Evolutionary conservation across 2,888 invertebrate genomes (phyloP), one percentile per base, ranked within the genome.

Genomic region (Caenorhabditis afra): DNA sequence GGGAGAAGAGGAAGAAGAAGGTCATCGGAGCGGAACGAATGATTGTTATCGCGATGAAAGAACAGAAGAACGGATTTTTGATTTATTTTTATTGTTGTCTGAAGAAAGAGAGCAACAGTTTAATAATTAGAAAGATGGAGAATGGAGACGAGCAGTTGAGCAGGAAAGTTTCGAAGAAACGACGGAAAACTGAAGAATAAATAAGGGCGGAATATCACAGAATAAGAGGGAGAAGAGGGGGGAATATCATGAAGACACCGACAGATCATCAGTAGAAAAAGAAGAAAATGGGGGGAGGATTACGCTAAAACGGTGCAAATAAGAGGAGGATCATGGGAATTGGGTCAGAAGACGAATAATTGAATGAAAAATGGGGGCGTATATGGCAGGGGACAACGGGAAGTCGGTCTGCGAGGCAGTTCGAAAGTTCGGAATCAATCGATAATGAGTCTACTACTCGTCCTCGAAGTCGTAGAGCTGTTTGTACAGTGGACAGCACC

Each of bases 401-500:
- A 18, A 52, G 50, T 22, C 23, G 22, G 44, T 41, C 41, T 41
- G 57, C 20, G n/a, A 20, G 57, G 23, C 57, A 35, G 57, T 37
- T 8, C 11, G 29, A 7, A 3, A 7, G 29, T 16, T 16, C 10
- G 37, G 45, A 47, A 7, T 50, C 11, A n/a, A n/a, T n/a, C n/a
- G n/a, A n/a, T n/a, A n/a, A n/a, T n/a, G n/a, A n/a, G n/a, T n/a
- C n/a, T n/a, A n/a, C 50, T 79, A 76, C 79, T 85, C 85, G 41
- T 88, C 84, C 53, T 89, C 88, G 73, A 83, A 84, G 50, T 89
- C 88, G 81, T 89, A 88, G 41, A 90, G 74, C 68, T 85, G 85
- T 62, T 89, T 89, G 83, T 90, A 90, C 10, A 90, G 74, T 22
- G 90, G 90, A 77, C 90, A 90, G 78, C 90, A 90, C 81, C 84